A percentile compares a stretch with the other conserved stretches of the same genome.
Evolutionary conservation across 2,888 invertebrate genomes (phyloP).

Genomic region (Lochmaea capreae): DNA sequence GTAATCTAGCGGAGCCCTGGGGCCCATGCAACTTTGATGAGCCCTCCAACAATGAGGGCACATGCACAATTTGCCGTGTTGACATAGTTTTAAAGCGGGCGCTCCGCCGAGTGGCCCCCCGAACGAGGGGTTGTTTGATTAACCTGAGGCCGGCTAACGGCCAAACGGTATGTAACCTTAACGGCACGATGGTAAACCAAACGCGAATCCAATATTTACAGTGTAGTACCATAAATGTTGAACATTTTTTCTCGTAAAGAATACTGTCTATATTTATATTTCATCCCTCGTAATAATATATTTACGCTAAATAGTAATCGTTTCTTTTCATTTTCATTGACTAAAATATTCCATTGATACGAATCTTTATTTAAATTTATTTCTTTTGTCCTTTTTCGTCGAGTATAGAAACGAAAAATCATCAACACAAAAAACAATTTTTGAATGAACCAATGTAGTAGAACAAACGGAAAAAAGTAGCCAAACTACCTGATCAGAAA

Average conservation of each 20-base stretch:
- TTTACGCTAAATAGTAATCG: not conserved
- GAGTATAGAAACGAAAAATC: not conserved
- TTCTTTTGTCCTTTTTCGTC: not conserved
- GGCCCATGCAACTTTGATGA: slow-evolving; percentile 65
- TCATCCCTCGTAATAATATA: too few relatives aligned
- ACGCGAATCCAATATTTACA: not conserved
- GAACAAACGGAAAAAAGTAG: slow-evolving; percentile 28
- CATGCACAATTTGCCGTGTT: slow-evolving; percentile 67
- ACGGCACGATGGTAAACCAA: not conserved
- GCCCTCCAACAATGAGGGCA: slow-evolving; percentile 63
- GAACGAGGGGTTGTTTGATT: slow-evolving; percentile 1
- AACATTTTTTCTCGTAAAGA: too few relatives aligned
- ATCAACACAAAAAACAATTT: slow-evolving; percentile 3
- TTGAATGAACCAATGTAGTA: slow-evolving; percentile 15
- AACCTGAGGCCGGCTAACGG: slow-evolving; percentile 6
- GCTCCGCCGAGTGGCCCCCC: slow-evolving; percentile 51
- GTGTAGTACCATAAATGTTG: too few relatives aligned
- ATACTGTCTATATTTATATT: too few relatives aligned
- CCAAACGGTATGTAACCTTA: not conserved
- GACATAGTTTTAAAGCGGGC: slow-evolving; percentile 64
- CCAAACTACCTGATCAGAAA: slow-evolving; percentile 45
- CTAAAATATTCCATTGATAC: slow-evolving; percentile 1
- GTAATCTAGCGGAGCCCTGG: slow-evolving; percentile 56
- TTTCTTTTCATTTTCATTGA: not conserved
- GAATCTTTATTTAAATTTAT: slow-evolving; percentile 19